phyloP scores from a whole-genome alignment of 2,888 invertebrate species.

The Caenorhabditis sp. region DNA sequence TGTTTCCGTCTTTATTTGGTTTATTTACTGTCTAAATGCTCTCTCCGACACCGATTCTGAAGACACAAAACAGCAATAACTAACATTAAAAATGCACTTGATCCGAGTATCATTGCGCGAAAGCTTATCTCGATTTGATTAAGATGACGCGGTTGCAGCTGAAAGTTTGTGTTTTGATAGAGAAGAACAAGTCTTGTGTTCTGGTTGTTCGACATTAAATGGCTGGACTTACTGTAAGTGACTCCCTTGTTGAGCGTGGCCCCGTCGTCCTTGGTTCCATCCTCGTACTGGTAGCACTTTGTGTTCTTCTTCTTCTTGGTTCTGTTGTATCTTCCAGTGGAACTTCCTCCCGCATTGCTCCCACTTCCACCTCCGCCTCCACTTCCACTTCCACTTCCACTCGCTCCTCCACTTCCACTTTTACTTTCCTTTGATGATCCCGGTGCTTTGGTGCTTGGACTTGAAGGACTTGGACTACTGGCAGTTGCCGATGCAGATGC shows the following conservation, averaged over 20 bases:
- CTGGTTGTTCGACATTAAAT: not conserved
- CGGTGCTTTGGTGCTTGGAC: not conserved
- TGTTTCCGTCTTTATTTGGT: not conserved
- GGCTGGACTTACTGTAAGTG: slow-evolving; percentile 30
- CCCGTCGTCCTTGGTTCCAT: slow-evolving; percentile 51
- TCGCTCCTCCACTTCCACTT: not conserved
- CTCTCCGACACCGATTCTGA: slow-evolving; percentile 2
- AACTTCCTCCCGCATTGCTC: too few relatives aligned
- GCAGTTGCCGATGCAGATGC: not conserved
- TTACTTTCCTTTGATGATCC: not conserved
- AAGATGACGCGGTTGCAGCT: slow-evolving; percentile 18
- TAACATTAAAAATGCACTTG: not conserved
- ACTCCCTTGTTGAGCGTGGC: slow-evolving; percentile 45
- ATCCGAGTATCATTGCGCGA: not conserved
- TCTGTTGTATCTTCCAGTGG: slow-evolving; percentile 25
- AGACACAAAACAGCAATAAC: not conserved
- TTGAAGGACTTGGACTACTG: not conserved
- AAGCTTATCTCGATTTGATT: not conserved
- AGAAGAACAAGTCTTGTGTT: not conserved
- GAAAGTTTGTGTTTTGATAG: not conserved
- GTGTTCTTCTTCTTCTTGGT: slow-evolving; percentile 45
- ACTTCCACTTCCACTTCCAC: not conserved
- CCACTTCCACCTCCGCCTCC: slow-evolving; percentile 10
- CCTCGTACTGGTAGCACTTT: slow-evolving; percentile 56
- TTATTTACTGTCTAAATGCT: not conserved